Conservation (phyloP, 2,113 vertebrate genomes). For the Scytalopus superciliaris region DNA sequence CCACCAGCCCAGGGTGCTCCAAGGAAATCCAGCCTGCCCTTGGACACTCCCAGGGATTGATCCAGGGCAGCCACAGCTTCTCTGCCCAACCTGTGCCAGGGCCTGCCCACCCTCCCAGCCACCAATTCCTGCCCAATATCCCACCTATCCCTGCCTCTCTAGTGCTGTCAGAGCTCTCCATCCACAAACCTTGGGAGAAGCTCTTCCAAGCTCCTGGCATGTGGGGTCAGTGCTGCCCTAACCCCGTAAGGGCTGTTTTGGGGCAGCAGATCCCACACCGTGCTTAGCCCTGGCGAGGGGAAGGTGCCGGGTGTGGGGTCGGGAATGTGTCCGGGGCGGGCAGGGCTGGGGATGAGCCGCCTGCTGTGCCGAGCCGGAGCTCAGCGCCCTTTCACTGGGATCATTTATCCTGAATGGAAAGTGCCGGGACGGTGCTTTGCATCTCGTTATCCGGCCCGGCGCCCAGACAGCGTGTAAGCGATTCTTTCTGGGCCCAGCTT, state of each 20-base stretch:
- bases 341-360: not conserved
- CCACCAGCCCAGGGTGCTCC: not conserved
- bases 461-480: conserved; percentile 6
- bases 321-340: too few species aligned
- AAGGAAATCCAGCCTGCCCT: not conserved
- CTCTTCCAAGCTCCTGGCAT: rapidly evolving
- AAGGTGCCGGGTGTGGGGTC: too few species aligned
- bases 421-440: not conserved
- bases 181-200: not conserved
- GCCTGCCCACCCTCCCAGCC: not conserved
- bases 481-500: not conserved
- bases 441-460: not conserved
- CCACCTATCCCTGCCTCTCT: not conserved
- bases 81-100: not conserved
- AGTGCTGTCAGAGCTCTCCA: rapidly evolving
- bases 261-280: too few species aligned
- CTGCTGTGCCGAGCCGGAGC: not conserved
- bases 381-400: not conserved
- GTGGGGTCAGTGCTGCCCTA: too few species aligned
- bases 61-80: not conserved
- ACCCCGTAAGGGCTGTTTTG: too few species aligned
- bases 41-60: not conserved
- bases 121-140: not conserved
- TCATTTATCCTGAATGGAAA: not conserved
- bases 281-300: too few species aligned